Percentiles rank a stretch among this genome's conserved stretches.
Conservation (phyloP, 2,888 invertebrate genomes). For the Cosmorhoe ocellata region DNA sequence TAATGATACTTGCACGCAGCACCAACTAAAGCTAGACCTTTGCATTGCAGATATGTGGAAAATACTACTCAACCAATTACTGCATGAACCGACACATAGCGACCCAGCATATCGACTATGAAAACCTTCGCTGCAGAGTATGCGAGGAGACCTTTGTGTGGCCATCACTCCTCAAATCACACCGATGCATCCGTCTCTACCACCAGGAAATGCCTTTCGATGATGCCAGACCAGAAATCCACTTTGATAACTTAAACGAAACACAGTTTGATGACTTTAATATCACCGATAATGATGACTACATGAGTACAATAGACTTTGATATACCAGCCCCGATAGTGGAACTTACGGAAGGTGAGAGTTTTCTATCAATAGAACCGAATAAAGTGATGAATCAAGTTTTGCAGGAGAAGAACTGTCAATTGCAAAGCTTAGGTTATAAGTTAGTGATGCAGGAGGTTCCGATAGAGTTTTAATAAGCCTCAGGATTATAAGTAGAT, state of each 20-base stretch:
- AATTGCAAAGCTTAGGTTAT: conserved; percentile 50
- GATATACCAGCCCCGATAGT: conserved; percentile 68
- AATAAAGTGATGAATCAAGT: conserved; percentile 8
- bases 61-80: conserved; percentile 57
- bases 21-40: background rate
- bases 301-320: conserved; percentile 57
- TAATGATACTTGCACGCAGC: background rate
- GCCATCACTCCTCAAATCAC: conserved; percentile 56
- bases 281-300: conserved; percentile 48
- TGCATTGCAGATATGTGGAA: conserved; percentile 59
- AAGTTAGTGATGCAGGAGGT: conserved; percentile 67
- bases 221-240: conserved; percentile 61
- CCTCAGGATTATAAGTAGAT: no score
- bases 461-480: conserved; percentile 63
- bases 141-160: conserved; percentile 69
- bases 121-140: conserved; percentile 50
- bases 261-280: conserved; percentile 50
- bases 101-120: conserved; percentile 46
- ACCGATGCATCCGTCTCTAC: conserved; percentile 58
- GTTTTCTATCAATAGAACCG: conserved; percentile 1
- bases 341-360: conserved; percentile 53
- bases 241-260: conserved; percentile 54
- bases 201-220: conserved; percentile 60
- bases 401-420: conserved; percentile 23
- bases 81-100: conserved; percentile 59